Evolutionary conservation across 2,113 vertebrate species (phyloP), one percentile per base, ranked within the genome.

Genomic region (Oenanthe oenanthe): DNA sequence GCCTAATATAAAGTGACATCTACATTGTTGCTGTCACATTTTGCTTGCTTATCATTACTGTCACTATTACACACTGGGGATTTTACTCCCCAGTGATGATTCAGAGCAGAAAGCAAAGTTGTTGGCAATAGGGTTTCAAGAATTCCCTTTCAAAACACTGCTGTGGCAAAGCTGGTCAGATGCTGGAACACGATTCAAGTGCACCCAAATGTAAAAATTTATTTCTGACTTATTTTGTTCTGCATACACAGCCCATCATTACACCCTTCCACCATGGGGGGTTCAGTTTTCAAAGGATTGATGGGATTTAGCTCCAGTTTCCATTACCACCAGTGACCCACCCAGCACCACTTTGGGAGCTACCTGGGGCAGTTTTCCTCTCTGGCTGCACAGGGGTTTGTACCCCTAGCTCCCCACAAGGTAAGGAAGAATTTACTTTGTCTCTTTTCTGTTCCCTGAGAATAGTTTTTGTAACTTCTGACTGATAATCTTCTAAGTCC

Each of bases 401-500:
- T 18, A 84, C 26, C 50, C 54, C 47, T 68, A 65, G 40, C 78
- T 93, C 81, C 36, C 75, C 71, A 38, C 75, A 53, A 42, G 57
- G 29, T 45, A 84, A 92, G 74, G 40, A 73, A 85, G 95, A 95
- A 81, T 89, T 90, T 85, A 95, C 74, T 94, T 88, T 66, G 79
- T 78, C 48, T 94, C 83, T 94, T 78, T 91, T 85, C 92, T 95
- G 34, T 68, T 94, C 81, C 60, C 62, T 93, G 78, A 96, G 89
- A 92, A 91, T 3, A 48, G 54, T 26, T 92, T 91, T 68, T 83
- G 65, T 72, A 81, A 61, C 74, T 94, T 83, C 82, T 94, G 90
- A 66, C 76, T 96, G 94, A 89, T 86, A 67, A 96, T 94, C 93
- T 83, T 92, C 79, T 76, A 91, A 81, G 61, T 96, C 94, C 84